Conservation (phyloP, 2,113 vertebrate species). For the Girardinichthys multiradiatus region DNA sequence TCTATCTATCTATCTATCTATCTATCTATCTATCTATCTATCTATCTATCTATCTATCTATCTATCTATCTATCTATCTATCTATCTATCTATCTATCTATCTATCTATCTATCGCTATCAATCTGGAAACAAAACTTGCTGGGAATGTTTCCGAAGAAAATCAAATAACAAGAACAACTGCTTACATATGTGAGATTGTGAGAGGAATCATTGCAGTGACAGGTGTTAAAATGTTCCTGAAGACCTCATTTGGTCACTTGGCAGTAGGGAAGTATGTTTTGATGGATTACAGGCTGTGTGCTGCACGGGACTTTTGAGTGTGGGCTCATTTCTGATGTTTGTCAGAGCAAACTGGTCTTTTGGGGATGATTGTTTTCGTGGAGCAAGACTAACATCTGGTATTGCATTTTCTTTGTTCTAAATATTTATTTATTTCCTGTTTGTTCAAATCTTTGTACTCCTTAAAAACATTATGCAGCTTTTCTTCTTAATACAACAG, state of each 20-base stretch:
- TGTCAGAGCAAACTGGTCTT: slow-evolving; percentile 56
- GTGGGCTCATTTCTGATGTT: slow-evolving; percentile 44
- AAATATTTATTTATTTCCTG: slow-evolving; percentile 66
- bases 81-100: no score
- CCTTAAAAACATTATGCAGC: slow-evolving; percentile 47
- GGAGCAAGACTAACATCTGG: slow-evolving; percentile 73
- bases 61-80: no score
- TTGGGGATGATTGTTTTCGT: slow-evolving; percentile 45
- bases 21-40: no score
- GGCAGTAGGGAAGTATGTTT: slow-evolving; percentile 52
- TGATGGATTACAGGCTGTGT: slow-evolving; percentile 59
- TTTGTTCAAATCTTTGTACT: slow-evolving; percentile 67
- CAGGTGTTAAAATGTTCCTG: slow-evolving; percentile 31
- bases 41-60: no score
- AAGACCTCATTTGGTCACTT: slow-evolving; percentile 34
- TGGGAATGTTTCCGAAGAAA: no score
- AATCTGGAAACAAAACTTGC: no score
- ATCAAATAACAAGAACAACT: slow-evolving; percentile 22
- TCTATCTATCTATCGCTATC: no score
- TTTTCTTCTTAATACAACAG: slow-evolving; percentile 54
- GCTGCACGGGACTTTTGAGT: slow-evolving; percentile 12
- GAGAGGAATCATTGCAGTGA: slow-evolving; percentile 10
- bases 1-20: slow-evolving; percentile 6
- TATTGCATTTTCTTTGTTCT: slow-evolving; percentile 46
- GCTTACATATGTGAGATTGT: not conserved